These are phyloP conservation scores for Stegodyphus dumicola DNA, from an alignment of 1,140 invertebrate species.

Conservation along the genomic window DNA sequence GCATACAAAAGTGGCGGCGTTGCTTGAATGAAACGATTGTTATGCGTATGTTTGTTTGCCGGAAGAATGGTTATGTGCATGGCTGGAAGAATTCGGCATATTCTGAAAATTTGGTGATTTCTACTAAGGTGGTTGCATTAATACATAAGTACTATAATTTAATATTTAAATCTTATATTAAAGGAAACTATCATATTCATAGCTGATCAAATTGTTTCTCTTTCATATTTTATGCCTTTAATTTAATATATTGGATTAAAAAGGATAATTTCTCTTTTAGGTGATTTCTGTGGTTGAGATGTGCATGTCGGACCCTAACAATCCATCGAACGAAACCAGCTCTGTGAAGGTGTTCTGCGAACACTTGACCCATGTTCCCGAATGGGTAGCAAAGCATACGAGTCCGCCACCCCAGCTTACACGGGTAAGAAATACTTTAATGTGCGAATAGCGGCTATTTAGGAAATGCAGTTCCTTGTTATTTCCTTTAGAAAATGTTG, in stretches of 20 bases:
- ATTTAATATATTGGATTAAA: background rate
- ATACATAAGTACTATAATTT: too few species aligned
- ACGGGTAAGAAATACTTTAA: slow-evolving; percentile 7
- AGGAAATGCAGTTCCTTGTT: too few species aligned
- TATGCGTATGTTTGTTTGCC: too few species aligned
- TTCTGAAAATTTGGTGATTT: too few species aligned
- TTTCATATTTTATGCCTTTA: background rate
- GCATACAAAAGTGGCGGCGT: too few species aligned
- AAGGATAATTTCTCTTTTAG: background rate
- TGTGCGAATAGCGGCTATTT: background rate
- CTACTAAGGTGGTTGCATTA: too few species aligned
- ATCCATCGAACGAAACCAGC: background rate
- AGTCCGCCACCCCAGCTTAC: slow-evolving; percentile 38
- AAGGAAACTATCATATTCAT: background rate
- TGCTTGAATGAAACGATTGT: too few species aligned
- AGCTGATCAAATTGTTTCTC: background rate
- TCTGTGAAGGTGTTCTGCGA: slow-evolving; percentile 41
- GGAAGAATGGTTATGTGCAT: too few species aligned
- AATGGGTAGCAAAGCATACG: slow-evolving; percentile 44
- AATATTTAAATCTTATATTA: background rate
- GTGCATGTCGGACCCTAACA: slow-evolving; percentile 4
- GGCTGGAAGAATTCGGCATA: too few species aligned
- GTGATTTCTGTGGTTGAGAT: slow-evolving; percentile 10
- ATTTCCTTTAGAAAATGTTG: too few species aligned
- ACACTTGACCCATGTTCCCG: slow-evolving; percentile 24